A percentile compares a stretch with the other conserved stretches of the same genome.
Conservation (phyloP, 2,113 vertebrate genomes). For the Leptosomus discolor region DNA sequence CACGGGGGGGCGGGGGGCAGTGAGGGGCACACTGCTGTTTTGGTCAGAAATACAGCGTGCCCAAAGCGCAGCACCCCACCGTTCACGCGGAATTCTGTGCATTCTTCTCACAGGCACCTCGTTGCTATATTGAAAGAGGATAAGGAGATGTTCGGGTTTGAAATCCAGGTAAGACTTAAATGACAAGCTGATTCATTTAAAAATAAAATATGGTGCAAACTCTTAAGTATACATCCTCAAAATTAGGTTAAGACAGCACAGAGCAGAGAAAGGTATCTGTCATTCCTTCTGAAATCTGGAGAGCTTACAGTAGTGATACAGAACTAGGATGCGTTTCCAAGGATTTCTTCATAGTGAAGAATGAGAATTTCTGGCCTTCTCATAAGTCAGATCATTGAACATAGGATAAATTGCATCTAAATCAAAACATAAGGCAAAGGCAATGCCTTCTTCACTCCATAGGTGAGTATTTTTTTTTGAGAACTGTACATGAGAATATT, state of each 20-base stretch:
- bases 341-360: neutral
- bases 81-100: rapidly evolving
- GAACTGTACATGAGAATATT: neutral
- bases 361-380: neutral
- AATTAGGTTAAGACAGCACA: neutral
- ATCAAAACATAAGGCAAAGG: neutral
- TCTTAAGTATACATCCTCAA: neutral
- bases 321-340: neutral
- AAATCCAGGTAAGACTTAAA: conserved; percentile 88
- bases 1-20: rapidly evolving
- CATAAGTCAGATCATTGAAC: neutral
- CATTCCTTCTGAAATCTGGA: neutral
- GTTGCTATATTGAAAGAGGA: conserved; percentile 85
- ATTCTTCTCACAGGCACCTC: conserved; percentile 52
- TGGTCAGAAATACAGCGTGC: neutral
- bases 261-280: neutral
- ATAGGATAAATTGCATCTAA: neutral
- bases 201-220: neutral
- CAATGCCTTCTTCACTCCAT: neutral
- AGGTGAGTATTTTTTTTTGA: neutral
- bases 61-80: rapidly evolving
- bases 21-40: rapidly evolving
- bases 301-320: neutral
- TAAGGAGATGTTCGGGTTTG: conserved; percentile 92
- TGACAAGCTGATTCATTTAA: neutral